Base-by-base conservation (phyloP, 2,888 invertebrate species). In the Ethmia dodecea region DNA sequence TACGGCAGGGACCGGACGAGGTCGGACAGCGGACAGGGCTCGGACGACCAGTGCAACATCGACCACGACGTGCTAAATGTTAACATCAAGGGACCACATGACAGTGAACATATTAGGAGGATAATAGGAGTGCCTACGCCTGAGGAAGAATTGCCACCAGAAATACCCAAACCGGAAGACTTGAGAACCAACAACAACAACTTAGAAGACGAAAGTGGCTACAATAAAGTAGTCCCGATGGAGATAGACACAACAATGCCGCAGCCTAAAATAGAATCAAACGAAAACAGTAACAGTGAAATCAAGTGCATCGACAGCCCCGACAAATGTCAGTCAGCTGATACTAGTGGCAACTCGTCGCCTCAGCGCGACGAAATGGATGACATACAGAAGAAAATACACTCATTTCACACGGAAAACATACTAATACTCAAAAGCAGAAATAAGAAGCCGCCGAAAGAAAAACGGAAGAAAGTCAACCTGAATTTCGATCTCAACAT, bases 361-460 rank as follows among this genome's bases (percentile, higher is more conserved):
- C 87, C 86, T 0, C 79, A 84, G 31, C 66, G 81, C 3, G 86
- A 89, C 50, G 88, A 89, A 51, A 87, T 88, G 76, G 88, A 88
- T 45, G 90, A 89, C 49, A 89, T 90, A 35, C 89, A 89, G 54
- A 89, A 89, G 50, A 88, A 89, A 45, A 79, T 90, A 42, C 88
- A 89, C 49, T 89, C 88, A 20, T 90, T 90, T 60, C 90, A 90
- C 56, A 89, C 89, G 1, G 89, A 89, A 53, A 90, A 90, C 56
- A 89, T 90, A 42, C 81, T 86, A 43, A 88, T 89, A 49, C 60
- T 90, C 28, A 89, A 89, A 49, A 89, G 89, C 34, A 80, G 89
- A 42, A 89, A 89, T 38, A 89, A 88, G 40, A 90, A 90, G 38
- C 83, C 66, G 4, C 66, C 84, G 0, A 86, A 87, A 45, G 86